phyloP scores from a whole-genome alignment of 2,888 invertebrate genomes.

The Agrochola macilenta region DNA sequence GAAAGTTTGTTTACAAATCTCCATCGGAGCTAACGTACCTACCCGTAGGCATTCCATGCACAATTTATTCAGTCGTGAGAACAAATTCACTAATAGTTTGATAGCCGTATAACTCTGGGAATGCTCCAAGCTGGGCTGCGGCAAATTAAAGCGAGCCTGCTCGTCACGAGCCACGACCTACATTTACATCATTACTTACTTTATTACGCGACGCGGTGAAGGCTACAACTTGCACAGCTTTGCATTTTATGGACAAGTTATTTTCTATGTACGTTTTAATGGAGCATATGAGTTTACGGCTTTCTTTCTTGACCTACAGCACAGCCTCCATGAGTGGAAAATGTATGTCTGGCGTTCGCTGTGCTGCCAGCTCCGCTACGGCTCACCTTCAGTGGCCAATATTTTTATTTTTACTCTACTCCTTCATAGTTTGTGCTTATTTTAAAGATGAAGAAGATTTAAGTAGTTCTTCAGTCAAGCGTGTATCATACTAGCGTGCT shows the following conservation, averaged over 20 bases:
- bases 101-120: conserved; percentile 32
- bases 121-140: conserved; percentile 53
- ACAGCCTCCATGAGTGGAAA: neutral
- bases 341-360: neutral
- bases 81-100: conserved; percentile 49
- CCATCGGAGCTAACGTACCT: neutral
- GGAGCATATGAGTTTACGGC: conserved; percentile 35
- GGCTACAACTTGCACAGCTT: conserved; percentile 62
- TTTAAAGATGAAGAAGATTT: neutral
- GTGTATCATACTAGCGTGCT: neutral
- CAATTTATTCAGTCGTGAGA: conserved; percentile 33
- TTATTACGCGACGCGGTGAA: conserved; percentile 64
- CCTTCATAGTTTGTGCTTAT: neutral
- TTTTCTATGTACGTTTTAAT: conserved; percentile 51
- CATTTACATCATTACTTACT: conserved; percentile 73
- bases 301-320: conserved; percentile 18
- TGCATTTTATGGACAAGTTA: conserved; percentile 57
- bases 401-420: neutral
- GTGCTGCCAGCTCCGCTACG: neutral
- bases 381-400: neutral
- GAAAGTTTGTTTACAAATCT: conserved; percentile 5
- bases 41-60: conserved; percentile 1
- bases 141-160: conserved; percentile 67
- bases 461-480: conserved; percentile 11
- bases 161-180: conserved; percentile 71